Conservation (phyloP, 2,797 vertebrate species). For the Neopelma chrysocephalum region DNA sequence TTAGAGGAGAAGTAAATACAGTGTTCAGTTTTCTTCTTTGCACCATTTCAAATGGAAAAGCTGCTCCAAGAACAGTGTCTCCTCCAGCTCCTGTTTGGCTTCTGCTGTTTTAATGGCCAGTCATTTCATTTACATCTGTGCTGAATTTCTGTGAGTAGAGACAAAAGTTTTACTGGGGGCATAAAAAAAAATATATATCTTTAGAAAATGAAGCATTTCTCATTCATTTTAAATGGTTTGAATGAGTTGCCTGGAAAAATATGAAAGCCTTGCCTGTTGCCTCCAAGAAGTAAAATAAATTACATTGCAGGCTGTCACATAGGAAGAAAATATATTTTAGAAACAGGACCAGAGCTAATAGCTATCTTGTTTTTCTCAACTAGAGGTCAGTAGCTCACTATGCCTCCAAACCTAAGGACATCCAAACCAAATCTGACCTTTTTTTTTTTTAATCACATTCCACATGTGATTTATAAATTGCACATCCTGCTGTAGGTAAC, state of each 20-base stretch:
- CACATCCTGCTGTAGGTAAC: not conserved
- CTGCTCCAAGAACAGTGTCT: not conserved
- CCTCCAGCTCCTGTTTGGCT: not conserved
- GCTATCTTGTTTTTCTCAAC: constrained; percentile 57
- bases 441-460: not conserved
- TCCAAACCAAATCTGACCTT: not conserved
- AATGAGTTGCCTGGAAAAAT: not conserved
- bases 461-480: constrained; percentile 31
- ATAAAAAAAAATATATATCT: not conserved
- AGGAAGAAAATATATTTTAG: not conserved
- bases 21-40: not conserved
- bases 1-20: not conserved
- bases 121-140: not conserved
- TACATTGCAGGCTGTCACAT: not conserved
- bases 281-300: not conserved
- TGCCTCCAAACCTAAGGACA: not conserved
- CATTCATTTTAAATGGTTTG: not conserved
- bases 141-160: not conserved
- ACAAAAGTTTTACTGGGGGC: not conserved
- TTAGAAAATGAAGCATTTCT: not conserved
- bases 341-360: not conserved
- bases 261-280: not conserved
- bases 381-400: constrained; percentile 62
- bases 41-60: not conserved
- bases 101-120: not conserved